These are phyloP conservation scores for Chelidonichthys spinosus DNA, from an alignment of 2,797 vertebrate species.

Conservation along the genomic window DNA sequence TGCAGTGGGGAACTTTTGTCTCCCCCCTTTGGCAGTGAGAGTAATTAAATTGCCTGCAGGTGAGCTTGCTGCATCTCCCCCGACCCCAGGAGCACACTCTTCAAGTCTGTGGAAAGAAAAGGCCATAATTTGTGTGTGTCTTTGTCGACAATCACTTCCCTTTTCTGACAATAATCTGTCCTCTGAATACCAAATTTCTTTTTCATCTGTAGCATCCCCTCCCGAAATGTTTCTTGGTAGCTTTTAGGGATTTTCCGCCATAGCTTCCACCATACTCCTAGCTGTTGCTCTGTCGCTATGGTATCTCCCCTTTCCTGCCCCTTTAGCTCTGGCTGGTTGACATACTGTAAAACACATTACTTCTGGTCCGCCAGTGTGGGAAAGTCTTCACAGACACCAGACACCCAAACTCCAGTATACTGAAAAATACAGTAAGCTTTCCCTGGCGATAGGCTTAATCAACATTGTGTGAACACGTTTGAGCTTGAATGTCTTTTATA, in stretches of 20 bases:
- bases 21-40: not conserved
- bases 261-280: not conserved
- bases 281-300: not conserved
- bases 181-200: not conserved
- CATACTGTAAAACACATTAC: no score
- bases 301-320: not conserved
- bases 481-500: no score
- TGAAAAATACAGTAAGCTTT: not conserved
- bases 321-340: no score
- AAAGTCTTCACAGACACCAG: not conserved
- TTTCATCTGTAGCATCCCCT: not conserved
- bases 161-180: not conserved
- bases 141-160: no score
- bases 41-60: not conserved
- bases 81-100: no score
- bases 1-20: not conserved
- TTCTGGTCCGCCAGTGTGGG: no score
- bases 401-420: not conserved
- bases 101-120: no score
- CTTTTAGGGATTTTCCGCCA: not conserved
- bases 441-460: no score
- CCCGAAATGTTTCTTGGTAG: not conserved
- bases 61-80: not conserved
- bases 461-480: no score
- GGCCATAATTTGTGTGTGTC: no score